Percentiles rank a stretch among this genome's conserved stretches.
These are phyloP conservation scores for Antheraea assamensis DNA, from an alignment of 2,888 invertebrate genomes.

Conservation along the genomic window DNA sequence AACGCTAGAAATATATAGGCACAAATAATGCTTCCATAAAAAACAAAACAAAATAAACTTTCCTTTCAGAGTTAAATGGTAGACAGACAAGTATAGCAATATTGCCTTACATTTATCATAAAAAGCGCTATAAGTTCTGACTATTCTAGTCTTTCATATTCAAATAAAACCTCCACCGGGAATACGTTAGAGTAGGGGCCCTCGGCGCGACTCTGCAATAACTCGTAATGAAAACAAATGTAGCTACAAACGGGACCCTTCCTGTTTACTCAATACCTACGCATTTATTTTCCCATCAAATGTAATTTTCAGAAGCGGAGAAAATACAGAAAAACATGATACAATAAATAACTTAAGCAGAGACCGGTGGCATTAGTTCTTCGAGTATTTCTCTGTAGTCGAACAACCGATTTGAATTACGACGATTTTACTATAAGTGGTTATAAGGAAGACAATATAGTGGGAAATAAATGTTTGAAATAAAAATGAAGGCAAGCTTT, in stretches of 20 bases:
- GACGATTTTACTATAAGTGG: neutral
- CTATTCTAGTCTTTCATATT: constrained; percentile 50
- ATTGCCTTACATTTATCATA: constrained; percentile 27
- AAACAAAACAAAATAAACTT: neutral
- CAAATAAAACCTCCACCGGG: constrained; percentile 55
- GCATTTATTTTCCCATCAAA: constrained; percentile 59
- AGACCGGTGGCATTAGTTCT: neutral
- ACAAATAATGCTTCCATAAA: neutral
- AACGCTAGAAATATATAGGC: neutral
- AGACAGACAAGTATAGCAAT: constrained; percentile 20
- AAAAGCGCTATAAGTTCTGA: constrained; percentile 34
- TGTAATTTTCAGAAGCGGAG: constrained; percentile 52
- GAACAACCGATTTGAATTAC: neutral
- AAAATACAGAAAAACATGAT: constrained; percentile 33
- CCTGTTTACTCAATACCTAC: constrained; percentile 56
- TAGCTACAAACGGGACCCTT: constrained; percentile 62
- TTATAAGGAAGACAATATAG: neutral
- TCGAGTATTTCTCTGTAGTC: neutral
- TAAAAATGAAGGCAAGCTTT: neutral
- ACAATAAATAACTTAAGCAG: constrained; percentile 18
- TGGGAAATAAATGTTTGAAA: neutral
- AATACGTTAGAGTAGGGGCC: constrained; percentile 47
- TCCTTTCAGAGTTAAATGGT: neutral
- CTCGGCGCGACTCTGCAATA: constrained; percentile 57
- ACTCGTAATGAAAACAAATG: constrained; percentile 72